Percentiles rank a stretch among this genome's conserved stretches.
Evolutionary conservation across 1,140 invertebrate genomes (phyloP).

Genomic region (Arctopsyche grandis): DNA sequence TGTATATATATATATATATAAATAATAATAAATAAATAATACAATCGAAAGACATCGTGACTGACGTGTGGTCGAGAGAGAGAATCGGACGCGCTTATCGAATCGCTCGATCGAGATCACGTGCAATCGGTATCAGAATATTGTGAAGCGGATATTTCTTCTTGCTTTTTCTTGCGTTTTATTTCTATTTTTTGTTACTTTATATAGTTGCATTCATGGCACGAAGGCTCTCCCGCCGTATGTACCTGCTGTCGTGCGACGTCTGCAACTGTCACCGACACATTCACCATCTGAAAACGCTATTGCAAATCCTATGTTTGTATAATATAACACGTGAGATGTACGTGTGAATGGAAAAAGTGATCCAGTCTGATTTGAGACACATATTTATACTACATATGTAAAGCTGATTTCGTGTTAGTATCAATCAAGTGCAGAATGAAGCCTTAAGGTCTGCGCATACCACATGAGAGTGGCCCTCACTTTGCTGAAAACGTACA

Average conservation of each 20-base stretch:
- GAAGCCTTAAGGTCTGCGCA: too few relatives aligned
- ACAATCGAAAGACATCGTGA: constrained; percentile 36
- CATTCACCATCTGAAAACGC: neutral
- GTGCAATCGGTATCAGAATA: constrained; percentile 39
- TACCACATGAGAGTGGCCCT: too few relatives aligned
- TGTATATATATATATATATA: neutral
- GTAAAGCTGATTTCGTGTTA: too few relatives aligned
- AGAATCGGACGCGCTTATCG: constrained; percentile 33
- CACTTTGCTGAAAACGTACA: too few relatives aligned
- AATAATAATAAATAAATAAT: neutral
- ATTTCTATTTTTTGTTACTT: constrained; percentile 3
- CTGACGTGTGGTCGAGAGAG: constrained; percentile 36
- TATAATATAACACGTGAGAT: neutral
- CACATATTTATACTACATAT: too few relatives aligned
- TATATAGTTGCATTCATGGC: neutral
- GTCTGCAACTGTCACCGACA: neutral
- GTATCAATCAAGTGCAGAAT: too few relatives aligned
- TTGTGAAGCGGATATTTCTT: constrained; percentile 35
- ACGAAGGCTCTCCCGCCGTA: neutral
- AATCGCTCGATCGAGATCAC: constrained; percentile 40
- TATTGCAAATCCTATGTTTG: neutral
- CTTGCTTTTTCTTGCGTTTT: neutral
- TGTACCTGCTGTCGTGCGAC: neutral
- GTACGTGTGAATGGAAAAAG: too few relatives aligned
- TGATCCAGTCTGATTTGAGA: too few relatives aligned